Evolutionary conservation across 2,888 invertebrate genomes (phyloP), one percentile per base, ranked within the genome.

Genomic region (Drosophila lacicola): DNA sequence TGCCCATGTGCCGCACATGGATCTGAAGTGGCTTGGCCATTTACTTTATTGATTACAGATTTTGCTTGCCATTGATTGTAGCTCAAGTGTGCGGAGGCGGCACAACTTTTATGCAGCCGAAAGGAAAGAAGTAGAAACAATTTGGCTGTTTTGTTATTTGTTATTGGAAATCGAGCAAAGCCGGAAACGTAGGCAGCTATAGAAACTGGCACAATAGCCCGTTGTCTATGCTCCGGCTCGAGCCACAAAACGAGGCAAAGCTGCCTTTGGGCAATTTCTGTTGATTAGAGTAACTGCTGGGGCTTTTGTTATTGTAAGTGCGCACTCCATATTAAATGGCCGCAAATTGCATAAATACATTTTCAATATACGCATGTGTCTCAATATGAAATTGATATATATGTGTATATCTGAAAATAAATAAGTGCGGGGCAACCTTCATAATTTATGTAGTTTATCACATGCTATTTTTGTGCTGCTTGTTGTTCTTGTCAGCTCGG

Each of bases 391-490:
- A n/a, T 45, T 39, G 57, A 51, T 34, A 46, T 46, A 55, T 13
- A n/a, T 62, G 51, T 46, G 60, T 4, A 0, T 55, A 25, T 46
- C 39, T 25, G 21, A 9, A 39, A 46, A 34, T 37, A 53, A 51
- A 58, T 36, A 58, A 58, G 54, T 62, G 61, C 19, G 37, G 46
- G 61, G 46, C 39, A 62, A 33, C 53, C 73, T 70, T 70, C 81
- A 82, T 88, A 81, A 88, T 81, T 88, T 71, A 88, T 82, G 58
- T 70, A 82, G 81, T 85, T 85, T 88, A 85, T 85, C 78, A 79
- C 29, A 29, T 29, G 29, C 61, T 67, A 58, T 49, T 49, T 58
- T 42, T 42, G 45, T 42, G 61, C 21, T 49, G 45, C 44, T 36
- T 60, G 41, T 51, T 29, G n/a, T 42, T 42, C 42, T 33, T 45